Evolutionary conservation across 1,140 invertebrate species (phyloP), one percentile per base, ranked within the genome.

Genomic region (Caenorhabditis tropicalis): DNA sequence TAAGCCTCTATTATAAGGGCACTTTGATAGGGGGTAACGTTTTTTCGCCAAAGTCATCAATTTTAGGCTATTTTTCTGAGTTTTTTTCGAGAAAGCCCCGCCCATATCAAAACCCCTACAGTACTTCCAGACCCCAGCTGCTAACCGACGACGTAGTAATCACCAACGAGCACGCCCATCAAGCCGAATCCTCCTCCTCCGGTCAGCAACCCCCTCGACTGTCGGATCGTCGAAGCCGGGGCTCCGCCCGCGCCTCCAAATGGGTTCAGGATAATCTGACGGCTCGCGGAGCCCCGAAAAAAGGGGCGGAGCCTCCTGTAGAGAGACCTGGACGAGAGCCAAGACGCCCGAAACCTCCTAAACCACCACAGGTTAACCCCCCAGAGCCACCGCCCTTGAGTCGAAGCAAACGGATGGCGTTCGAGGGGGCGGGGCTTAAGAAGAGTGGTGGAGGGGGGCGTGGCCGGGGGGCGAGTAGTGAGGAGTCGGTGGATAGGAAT

Each of bases 211-310:
- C 65, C n/a, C n/a, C 12, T 27, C 65, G 65, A 12, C 36, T 74
- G 16, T 39, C 65, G 1, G 65, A 74, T 24, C 43, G 65, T 43
- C 43, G 65, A 74, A 74, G 36, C 24, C 65, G 65, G 43, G 65
- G 65, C 7, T 43, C 36, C 27, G 65, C 65, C 1, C 19, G 36
- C 24, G 65, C 65, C 10, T 74, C 65, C 4, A 74, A 74, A 46
- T 74, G 65, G 65, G 65, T 74, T 74, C 65, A 74, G 24, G 65
- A 74, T 2, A 74, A 74, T 10, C 58, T 65, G 4, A 24, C 16
- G 31, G 10, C 7, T n/a, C 21, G 7, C n/a, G 5, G 2, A 58
- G 9, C 21, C 21, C 5, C 5, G 39, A 43, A 43, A 12, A 43
- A 12, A 43, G 39, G 5, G 12, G 5, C 39, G 5, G 12, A 43